Conservation (phyloP, 2,888 invertebrate species). For the Drosophila paucipuncta region DNA sequence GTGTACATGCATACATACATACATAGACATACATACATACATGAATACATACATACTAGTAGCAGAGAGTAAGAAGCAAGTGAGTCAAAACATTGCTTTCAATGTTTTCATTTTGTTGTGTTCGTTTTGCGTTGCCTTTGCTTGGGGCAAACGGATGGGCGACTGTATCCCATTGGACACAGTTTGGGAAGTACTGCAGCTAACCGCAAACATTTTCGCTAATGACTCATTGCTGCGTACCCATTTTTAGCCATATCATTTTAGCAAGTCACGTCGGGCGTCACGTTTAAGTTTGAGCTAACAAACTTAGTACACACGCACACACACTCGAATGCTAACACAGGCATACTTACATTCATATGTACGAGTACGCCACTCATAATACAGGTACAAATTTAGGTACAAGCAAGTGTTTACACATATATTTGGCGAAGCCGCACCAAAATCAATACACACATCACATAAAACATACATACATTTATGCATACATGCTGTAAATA, state of each 20-base stretch:
- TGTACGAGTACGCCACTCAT: neutral
- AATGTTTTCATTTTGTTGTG: constrained; percentile 11
- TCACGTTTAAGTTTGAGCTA: constrained; percentile 42
- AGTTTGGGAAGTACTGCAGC: constrained; percentile 16
- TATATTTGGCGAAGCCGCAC: constrained; percentile 29
- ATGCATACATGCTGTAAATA: constrained; percentile 5
- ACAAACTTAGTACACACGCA: constrained; percentile 28
- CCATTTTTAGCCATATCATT: constrained; percentile 17
- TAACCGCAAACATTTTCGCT: constrained; percentile 43
- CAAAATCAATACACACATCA: constrained; percentile 40
- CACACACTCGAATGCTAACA: neutral
- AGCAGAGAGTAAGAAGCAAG: constrained; percentile 6
- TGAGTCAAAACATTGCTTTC: constrained; percentile 19
- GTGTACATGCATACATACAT: neutral
- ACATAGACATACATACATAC: too few species aligned
- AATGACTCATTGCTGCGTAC: constrained; percentile 46
- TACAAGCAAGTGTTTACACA: constrained; percentile 3
- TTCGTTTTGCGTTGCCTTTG: constrained; percentile 5
- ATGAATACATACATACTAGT: too few species aligned
- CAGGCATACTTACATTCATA: neutral
- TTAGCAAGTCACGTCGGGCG: constrained; percentile 14
- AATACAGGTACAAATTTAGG: neutral
- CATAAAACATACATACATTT: neutral
- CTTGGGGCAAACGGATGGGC: constrained; percentile 9
- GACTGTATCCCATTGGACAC: neutral